Conservation (phyloP, 1,140 invertebrate species). For the Oppia nitens region DNA sequence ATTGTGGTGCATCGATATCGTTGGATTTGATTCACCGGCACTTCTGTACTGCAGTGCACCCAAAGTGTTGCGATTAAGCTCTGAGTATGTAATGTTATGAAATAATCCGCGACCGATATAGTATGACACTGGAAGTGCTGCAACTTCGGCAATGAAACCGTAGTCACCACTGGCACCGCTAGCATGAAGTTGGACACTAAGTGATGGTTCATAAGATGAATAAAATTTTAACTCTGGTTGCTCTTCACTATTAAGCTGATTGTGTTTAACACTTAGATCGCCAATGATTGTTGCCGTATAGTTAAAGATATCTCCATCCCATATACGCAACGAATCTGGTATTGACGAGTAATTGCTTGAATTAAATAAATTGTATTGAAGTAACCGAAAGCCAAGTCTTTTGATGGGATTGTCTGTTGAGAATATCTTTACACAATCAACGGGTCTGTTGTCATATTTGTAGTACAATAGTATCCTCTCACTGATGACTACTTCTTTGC, state of each 20-base stretch:
- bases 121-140: conserved; percentile 70
- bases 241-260: not conserved
- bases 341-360: conserved; percentile 59
- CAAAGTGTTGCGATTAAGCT: conserved; percentile 62
- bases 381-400: conserved; percentile 64
- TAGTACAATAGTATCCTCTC: conserved; percentile 85
- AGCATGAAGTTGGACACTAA: conserved; percentile 81
- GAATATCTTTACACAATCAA: conserved; percentile 97
- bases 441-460: conserved; percentile 87
- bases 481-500: conserved; percentile 73
- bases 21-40: conserved; percentile 88
- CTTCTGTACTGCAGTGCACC: conserved; percentile 73
- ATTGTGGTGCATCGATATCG: conserved; percentile 71
- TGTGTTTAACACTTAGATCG: conserved; percentile 31
- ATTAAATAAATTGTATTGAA: conserved; percentile 87
- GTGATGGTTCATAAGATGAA: conserved; percentile 31
- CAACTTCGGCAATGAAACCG: conserved; percentile 93
- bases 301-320: conserved; percentile 84
- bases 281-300: conserved; percentile 50
- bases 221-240: conserved; percentile 15
- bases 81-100: conserved; percentile 73
- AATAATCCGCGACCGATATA: conserved; percentile 49
- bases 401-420: conserved; percentile 61
- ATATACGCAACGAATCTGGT: conserved; percentile 66
- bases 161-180: conserved; percentile 79